phyloP scores from a whole-genome alignment of 2,888 invertebrate species.

The Leptinotarsa juncta region DNA sequence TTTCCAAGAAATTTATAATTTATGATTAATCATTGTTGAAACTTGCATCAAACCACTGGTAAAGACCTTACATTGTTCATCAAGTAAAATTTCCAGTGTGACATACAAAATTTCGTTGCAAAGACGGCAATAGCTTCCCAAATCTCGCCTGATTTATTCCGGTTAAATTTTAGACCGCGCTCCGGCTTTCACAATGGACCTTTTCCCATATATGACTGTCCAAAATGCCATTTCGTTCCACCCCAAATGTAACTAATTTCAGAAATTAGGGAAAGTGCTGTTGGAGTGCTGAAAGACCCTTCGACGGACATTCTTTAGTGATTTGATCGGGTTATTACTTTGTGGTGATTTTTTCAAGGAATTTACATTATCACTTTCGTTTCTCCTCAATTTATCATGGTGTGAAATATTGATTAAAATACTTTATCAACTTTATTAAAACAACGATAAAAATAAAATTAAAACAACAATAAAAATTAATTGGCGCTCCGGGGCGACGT shows the following conservation, averaged over 20 bases:
- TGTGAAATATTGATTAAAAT: not conserved
- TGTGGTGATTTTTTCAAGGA: not conserved
- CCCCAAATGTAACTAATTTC: conserved; percentile 42
- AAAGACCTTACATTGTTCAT: conserved; percentile 3
- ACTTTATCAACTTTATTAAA: too few relatives aligned
- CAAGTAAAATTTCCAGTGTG: conserved; percentile 52
- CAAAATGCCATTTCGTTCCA: conserved; percentile 31
- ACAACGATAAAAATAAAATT: too few relatives aligned
- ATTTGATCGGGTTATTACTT: conserved; percentile 15
- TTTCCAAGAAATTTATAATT: too few relatives aligned
- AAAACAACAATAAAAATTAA: too few relatives aligned
- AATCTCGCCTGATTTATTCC: conserved; percentile 61
- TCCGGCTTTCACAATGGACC: conserved; percentile 33
- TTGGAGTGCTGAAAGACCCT: conserved; percentile 29
- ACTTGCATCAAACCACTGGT: not conserved
- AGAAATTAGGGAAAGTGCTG: conserved; percentile 43
- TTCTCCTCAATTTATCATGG: not conserved
- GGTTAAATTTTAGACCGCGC: conserved; percentile 56
- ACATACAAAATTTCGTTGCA: conserved; percentile 51
- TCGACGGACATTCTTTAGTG: conserved; percentile 19
- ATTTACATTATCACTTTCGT: not conserved
- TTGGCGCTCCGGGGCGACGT: too few relatives aligned
- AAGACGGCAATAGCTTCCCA: conserved; percentile 58
- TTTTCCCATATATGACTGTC: conserved; percentile 43
- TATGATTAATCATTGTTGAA: too few relatives aligned